Conservation (phyloP, 1,140 invertebrate genomes). For the Doryteuthis pealeii region DNA sequence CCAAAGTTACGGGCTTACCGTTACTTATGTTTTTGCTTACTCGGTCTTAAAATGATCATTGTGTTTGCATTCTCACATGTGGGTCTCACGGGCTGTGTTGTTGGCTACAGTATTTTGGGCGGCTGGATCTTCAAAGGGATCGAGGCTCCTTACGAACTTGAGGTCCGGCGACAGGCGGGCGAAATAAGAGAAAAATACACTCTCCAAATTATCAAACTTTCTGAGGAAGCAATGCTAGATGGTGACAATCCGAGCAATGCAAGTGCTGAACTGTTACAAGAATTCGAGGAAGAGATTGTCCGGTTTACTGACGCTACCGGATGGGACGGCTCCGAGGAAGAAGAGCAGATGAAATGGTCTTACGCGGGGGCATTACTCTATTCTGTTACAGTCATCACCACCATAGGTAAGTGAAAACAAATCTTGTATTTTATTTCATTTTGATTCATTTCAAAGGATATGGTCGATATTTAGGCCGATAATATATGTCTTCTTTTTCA, state of each 20-base stretch:
- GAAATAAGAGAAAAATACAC: conserved; percentile 8
- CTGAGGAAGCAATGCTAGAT: neutral
- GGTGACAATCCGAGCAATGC: neutral
- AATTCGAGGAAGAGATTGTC: conserved; percentile 71
- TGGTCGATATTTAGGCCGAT: too few species aligned
- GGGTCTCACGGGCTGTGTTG: conserved; percentile 29
- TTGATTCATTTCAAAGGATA: neutral
- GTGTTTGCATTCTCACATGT: conserved; percentile 35
- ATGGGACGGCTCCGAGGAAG: conserved; percentile 67
- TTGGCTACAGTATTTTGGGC: conserved; percentile 27
- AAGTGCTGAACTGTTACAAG: conserved; percentile 17
- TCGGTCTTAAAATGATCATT: conserved; percentile 23
- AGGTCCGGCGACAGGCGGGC: conserved; percentile 4
- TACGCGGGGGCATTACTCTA: conserved; percentile 79
- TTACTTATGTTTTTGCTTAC: neutral
- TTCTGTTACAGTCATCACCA: conserved; percentile 81
- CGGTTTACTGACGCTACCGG: conserved; percentile 60
- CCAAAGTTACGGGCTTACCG: neutral
- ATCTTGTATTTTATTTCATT: neutral
- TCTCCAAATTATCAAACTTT: neutral
- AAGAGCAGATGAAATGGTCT: conserved; percentile 70
- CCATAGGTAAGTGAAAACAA: conserved; percentile 69
- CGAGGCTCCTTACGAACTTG: conserved; percentile 23
- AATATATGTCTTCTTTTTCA: too few species aligned
- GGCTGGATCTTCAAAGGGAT: conserved; percentile 23